Conservation (phyloP, 1,140 invertebrate genomes). For the Neodiprion virginianus region DNA sequence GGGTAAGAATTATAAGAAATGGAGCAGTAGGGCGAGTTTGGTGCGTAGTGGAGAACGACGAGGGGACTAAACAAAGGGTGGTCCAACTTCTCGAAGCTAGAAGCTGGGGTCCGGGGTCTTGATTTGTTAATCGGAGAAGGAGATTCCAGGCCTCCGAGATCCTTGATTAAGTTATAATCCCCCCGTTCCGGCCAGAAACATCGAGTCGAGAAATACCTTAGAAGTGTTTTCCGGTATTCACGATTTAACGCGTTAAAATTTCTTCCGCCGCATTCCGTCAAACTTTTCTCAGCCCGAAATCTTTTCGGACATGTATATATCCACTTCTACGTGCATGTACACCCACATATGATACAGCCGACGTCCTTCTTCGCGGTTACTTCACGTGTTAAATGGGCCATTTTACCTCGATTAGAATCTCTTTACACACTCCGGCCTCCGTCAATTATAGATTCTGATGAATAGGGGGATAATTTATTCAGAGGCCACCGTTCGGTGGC, state of each 20-base stretch:
- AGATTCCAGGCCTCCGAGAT: background rate
- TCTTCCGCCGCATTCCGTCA: too few species aligned
- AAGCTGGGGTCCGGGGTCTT: background rate
- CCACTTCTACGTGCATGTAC: background rate
- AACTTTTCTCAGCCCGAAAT: too few species aligned
- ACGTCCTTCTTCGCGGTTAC: too few species aligned
- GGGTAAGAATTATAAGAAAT: slow-evolving; percentile 1
- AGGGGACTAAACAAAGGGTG: background rate
- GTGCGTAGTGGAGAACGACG: background rate
- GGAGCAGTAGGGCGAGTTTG: background rate
- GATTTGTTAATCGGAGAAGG: background rate
- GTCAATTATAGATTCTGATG: too few species aligned
- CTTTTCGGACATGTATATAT: background rate
- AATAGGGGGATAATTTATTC: too few species aligned
- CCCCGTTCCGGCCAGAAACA: background rate
- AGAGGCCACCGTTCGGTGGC: too few species aligned
- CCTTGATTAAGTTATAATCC: background rate
- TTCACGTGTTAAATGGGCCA: too few species aligned
- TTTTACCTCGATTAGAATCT: too few species aligned
- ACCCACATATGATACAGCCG: background rate
- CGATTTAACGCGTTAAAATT: too few species aligned
- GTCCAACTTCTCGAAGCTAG: background rate
- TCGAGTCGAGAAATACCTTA: too few species aligned
- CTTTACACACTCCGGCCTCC: too few species aligned
- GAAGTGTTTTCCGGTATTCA: too few species aligned